These are phyloP conservation scores for Calephelis perditalis DNA, from an alignment of 2,888 invertebrate species.

Conservation along the genomic window DNA sequence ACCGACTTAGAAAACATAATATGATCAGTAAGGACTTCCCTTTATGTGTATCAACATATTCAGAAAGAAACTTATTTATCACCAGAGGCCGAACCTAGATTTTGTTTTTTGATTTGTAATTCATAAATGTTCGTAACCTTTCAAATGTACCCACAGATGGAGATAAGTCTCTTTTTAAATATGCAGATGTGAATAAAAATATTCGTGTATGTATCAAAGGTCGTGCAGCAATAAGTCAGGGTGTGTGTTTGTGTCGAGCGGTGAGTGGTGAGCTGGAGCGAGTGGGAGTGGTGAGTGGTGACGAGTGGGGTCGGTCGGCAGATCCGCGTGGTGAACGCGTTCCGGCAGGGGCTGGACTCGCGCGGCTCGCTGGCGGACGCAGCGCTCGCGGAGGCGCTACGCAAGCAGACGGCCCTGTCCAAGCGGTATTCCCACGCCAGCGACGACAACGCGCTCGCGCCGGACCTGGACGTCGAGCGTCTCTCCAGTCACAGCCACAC, in stretches of 20 bases:
- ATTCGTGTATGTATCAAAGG: background rate
- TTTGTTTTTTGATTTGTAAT: too few relatives aligned
- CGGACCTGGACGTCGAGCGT: constrained; percentile 95
- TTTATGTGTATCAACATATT: too few relatives aligned
- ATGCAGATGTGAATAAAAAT: background rate
- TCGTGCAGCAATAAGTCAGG: constrained; percentile 25
- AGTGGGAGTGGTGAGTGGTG: constrained; percentile 21
- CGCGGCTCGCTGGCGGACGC: constrained; percentile 95
- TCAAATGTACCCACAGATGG: too few relatives aligned
- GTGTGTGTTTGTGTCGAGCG: constrained; percentile 17
- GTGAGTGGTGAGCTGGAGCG: constrained; percentile 33
- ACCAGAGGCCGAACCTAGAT: too few relatives aligned
- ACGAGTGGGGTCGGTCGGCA: constrained; percentile 72
- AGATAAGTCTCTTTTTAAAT: background rate
- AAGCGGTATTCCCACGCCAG: constrained; percentile 94
- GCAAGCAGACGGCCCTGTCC: constrained; percentile 94
- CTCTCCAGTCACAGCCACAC: constrained; percentile 96
- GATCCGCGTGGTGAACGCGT: constrained; percentile 99
- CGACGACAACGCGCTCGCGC: constrained; percentile 91
- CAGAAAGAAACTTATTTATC: too few relatives aligned
- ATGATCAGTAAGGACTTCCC: too few relatives aligned
- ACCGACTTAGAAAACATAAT: too few relatives aligned
- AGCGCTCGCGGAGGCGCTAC: constrained; percentile 94
- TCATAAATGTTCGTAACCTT: too few relatives aligned
- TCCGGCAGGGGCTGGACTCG: constrained; percentile 99